Evolutionary conservation across 1,140 invertebrate genomes (phyloP), one percentile per base, ranked within the genome.

Genomic region (Procambarus virginalis): DNA sequence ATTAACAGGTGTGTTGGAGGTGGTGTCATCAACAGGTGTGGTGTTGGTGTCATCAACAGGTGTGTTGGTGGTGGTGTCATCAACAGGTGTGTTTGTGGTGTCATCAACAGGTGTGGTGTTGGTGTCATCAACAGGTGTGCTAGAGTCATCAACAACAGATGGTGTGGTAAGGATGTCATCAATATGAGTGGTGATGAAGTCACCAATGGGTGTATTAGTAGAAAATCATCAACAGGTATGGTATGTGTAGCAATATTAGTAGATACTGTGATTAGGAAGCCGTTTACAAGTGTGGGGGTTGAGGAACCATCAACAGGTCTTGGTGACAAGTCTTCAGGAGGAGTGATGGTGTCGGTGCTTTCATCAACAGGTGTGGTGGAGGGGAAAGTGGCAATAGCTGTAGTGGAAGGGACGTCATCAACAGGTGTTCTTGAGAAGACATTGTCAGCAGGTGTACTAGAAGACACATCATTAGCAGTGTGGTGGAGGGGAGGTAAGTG

Each of bases 21-120:
- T 10, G 22, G 34, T 2, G 34, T 45, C 2, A 48, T 45, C 68
- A 46, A 12, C 22, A n/a, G 64, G 64, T 68, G 64, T 34, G 5
- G 20, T 22, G 45, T 1, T 17, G 64, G 20, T 5, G 2, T 68
- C 14, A 68, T 73, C n/a, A 34, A 73, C n/a, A 73, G 68, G 68
- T 34, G 68, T 34, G 10, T n/a, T 73, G 68, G 68, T 73, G n/a
- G 68, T 8, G n/a, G 34, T 20, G 34, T 73, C 68, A 34, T 73
- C n/a, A 22, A 73, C 68, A 81, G 79, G 51, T 34, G 60, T 68
- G 22, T 55, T 82, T 60, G 60, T 82, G 6, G 60, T n/a, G n/a
- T 58, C 20, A 68, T n/a, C 60, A 68, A 68, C 3, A 68, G n/a
- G n/a, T n/a, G n/a, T n/a, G n/a, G n/a, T n/a, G n/a, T n/a, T 2